Base-by-base conservation (phyloP, 2,888 invertebrate species). In the Apodemia mormo region DNA sequence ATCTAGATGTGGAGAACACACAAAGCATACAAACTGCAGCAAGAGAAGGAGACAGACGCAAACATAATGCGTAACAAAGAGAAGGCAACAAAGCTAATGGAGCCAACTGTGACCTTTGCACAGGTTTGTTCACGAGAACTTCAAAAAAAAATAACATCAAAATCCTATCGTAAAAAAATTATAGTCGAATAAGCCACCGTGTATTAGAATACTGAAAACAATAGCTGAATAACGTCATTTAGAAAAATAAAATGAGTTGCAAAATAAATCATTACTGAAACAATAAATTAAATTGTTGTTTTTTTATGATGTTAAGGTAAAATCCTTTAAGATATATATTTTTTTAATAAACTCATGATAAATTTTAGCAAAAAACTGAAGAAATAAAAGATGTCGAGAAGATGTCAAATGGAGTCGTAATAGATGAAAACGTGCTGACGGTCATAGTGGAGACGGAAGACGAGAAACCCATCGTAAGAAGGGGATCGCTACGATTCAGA, bases 1-100 rank as follows among this genome's bases (percentile, higher is more conserved):
- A 14, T 66, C 22, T 74, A 95, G 94, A 95, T 96, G 80, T 97
- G 96, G 93, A 92, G 96, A 79, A 96, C 96, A 12, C 96, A 97
- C 81, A 95, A 96, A 80, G 95, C 95, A 65, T 96, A 97, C 83
- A 96, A 95, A 84, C 89, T 95, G 77, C 94, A 95, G 68, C 94
- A 96, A 73, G 96, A 97, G 83, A 95, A 95, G 77, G 96, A 96
- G 88, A 96, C 96, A 0, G 96, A 97, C 80, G 96, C 96, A 78
- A 95, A 95, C 76, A 96, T 96, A 71, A 92, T 96, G 79, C 94
- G 96, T 87, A 95, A 94, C 67, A 96, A 96, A 82, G 96, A 96
- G 80, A 96, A 96, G 79, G 96, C 96, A 0, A 94, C 95, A 1
- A 95, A 96, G 86, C 83, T 94, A 65, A 95, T 95, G 77, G 96